Evolutionary conservation across 1,140 invertebrate species (phyloP).

Genomic region (Orchestia grillus): DNA sequence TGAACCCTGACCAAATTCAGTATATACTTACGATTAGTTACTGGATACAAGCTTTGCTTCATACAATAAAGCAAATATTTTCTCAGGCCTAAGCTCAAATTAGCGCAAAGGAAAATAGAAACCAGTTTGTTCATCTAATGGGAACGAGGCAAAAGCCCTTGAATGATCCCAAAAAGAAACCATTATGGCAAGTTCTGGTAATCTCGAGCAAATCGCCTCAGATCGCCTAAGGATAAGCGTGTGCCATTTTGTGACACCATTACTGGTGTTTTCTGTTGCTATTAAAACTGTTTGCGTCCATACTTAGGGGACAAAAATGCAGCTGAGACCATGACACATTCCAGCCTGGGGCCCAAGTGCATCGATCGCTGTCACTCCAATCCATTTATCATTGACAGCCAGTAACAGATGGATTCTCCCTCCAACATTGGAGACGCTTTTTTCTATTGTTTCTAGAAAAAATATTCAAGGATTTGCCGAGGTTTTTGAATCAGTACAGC

Average conservation of each 20-base stretch:
- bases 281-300: constrained; percentile 46
- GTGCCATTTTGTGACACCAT: constrained; percentile 45
- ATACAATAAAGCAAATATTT: neutral
- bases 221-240: constrained; percentile 37
- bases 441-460: constrained; percentile 18
- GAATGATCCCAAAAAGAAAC: neutral
- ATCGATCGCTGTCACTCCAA: constrained; percentile 49
- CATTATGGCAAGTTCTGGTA: neutral
- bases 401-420: constrained; percentile 49
- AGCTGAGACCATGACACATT: constrained; percentile 52
- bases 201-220: constrained; percentile 39
- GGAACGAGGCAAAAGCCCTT: neutral
- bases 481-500: constrained; percentile 14
- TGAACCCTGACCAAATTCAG: neutral
- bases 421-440: constrained; percentile 35
- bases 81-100: neutral
- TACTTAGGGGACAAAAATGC: constrained; percentile 54
- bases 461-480: neutral
- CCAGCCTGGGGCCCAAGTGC: neutral
- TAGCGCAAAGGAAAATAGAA: neutral
- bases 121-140: neutral
- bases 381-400: constrained; percentile 54
- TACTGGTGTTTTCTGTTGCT: constrained; percentile 33
- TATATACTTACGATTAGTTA: neutral
- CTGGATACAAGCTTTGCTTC: neutral